These are phyloP conservation scores for Siphamia tubifer DNA, from an alignment of 2,113 vertebrate genomes.

Conservation along the genomic window DNA sequence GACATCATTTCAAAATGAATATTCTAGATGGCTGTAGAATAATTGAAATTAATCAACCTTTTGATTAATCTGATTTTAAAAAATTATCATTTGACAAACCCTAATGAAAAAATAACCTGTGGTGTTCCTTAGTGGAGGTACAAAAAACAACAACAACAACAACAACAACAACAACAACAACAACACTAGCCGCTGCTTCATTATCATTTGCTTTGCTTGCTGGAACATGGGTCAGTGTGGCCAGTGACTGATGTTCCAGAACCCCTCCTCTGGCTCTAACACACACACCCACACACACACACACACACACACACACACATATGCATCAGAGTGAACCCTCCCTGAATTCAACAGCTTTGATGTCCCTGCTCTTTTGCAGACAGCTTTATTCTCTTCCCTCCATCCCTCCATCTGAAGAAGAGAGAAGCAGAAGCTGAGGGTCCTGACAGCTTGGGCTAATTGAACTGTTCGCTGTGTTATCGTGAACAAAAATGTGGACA, in stretches of 20 bases:
- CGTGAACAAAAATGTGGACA: constrained; percentile 33
- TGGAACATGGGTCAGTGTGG: constrained; percentile 34
- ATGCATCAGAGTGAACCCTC: constrained; percentile 8
- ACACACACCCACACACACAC: neutral
- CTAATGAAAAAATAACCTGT: no score
- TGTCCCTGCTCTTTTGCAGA: constrained; percentile 38
- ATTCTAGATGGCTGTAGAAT: no score
- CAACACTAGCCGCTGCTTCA: constrained; percentile 21
- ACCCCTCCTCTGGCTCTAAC: neutral
- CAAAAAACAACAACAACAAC: neutral
- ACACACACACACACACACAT: neutral
- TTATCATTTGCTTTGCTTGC: constrained; percentile 24
- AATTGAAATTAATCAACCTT: no score
- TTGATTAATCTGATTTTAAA: no score
- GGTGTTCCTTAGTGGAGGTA: no score
- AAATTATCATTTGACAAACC: no score
- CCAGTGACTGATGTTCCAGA: constrained; percentile 34
- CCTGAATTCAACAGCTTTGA: constrained; percentile 58
- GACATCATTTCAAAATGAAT: no score
- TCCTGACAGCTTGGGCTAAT: constrained; percentile 77
- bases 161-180: neutral
- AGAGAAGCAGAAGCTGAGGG: constrained; percentile 7
- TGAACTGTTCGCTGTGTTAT: constrained; percentile 82
- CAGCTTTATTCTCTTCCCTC: constrained; percentile 48
- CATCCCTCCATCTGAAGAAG: constrained; percentile 16